These are phyloP conservation scores for Netelia fuscicornis DNA, from an alignment of 2,888 invertebrate genomes.

Conservation along the genomic window DNA sequence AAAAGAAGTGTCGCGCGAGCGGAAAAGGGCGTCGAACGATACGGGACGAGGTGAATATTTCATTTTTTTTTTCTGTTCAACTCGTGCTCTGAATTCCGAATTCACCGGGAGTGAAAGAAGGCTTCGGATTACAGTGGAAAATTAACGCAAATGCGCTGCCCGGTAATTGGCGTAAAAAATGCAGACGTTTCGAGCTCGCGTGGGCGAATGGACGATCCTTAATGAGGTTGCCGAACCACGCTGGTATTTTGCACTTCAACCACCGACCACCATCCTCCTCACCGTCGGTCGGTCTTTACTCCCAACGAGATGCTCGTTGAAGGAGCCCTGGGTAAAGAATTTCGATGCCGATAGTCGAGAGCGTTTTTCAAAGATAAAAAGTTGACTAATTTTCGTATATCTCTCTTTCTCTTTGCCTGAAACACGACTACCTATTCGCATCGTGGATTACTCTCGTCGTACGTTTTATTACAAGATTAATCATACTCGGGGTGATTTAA, in stretches of 20 bases:
- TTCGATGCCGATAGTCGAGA: conserved; percentile 42
- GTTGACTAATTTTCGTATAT: background rate
- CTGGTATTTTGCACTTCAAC: conserved; percentile 41
- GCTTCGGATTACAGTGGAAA: conserved; percentile 62
- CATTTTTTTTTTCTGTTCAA: background rate
- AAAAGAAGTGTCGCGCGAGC: conserved; percentile 58
- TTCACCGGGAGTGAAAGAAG: conserved; percentile 14
- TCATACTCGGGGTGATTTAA: no score
- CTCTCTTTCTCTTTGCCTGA: background rate
- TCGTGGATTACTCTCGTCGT: background rate
- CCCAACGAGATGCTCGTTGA: conserved; percentile 17
- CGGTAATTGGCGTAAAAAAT: conserved; percentile 67
- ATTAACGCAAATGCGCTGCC: conserved; percentile 59
- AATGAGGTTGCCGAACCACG: conserved; percentile 60
- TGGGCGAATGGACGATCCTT: conserved; percentile 50
- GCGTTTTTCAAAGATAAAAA: conserved; percentile 36
- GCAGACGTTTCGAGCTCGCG: conserved; percentile 63
- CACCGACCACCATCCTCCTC: conserved; percentile 10
- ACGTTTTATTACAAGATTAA: no score
- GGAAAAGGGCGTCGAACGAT: background rate
- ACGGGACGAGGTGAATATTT: background rate
- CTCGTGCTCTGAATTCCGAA: background rate
- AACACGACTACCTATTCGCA: conserved; percentile 6
- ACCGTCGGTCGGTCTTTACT: background rate
- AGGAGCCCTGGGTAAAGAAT: conserved; percentile 13